These are phyloP conservation scores for Lypha dubia DNA, from an alignment of 2,888 invertebrate species.

Conservation along the genomic window DNA sequence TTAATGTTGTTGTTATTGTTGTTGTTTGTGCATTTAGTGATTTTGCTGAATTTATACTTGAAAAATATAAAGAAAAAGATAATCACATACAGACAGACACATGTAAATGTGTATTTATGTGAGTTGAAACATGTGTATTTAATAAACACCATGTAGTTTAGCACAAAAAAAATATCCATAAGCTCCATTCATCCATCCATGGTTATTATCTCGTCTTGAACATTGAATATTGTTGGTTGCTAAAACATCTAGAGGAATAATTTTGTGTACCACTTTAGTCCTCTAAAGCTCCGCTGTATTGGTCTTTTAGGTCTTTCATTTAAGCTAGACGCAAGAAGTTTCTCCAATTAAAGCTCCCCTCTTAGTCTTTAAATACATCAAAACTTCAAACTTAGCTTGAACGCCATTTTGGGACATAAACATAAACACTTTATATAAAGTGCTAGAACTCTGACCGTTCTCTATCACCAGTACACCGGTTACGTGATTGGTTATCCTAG, in stretches of 20 bases:
- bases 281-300: no score
- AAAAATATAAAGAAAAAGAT: conserved; percentile 48
- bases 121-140: conserved; percentile 55
- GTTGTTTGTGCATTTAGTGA: conserved; percentile 43
- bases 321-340: no score
- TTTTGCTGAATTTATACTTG: conserved; percentile 54
- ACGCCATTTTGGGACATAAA: no score
- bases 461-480: no score
- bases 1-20: conserved; percentile 16
- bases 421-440: no score
- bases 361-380: background rate
- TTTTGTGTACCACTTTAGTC: no score
- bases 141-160: conserved; percentile 70
- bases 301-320: no score
- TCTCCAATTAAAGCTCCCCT: background rate
- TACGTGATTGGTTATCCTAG: no score
- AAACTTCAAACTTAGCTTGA: conserved; percentile 29
- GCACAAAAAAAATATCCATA: conserved; percentile 57
- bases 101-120: conserved; percentile 2
- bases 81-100: conserved; percentile 48
- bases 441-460: no score
- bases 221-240: conserved; percentile 16
- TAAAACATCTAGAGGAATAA: no score
- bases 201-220: conserved; percentile 26
- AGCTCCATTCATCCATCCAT: conserved; percentile 12